These are phyloP conservation scores for Drosophila albomicans DNA, from an alignment of 1,140 invertebrate species.

Conservation along the genomic window DNA sequence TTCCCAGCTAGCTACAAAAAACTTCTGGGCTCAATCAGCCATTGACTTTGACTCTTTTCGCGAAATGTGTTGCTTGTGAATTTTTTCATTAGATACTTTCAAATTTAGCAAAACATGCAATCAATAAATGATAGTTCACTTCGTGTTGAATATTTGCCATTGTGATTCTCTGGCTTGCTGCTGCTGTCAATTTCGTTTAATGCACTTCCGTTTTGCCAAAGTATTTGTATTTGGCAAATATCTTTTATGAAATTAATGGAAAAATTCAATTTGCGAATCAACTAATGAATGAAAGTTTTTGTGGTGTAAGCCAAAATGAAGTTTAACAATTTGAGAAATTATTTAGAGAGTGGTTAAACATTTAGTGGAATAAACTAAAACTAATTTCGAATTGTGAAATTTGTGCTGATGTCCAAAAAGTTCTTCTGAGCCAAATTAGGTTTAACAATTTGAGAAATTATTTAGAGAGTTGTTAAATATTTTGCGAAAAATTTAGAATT, in stretches of 20 bases:
- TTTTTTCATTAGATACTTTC: conserved; percentile 33
- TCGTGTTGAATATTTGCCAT: conserved; percentile 34
- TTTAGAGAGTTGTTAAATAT: too few relatives aligned
- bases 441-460: too few relatives aligned
- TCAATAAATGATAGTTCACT: conserved; percentile 51
- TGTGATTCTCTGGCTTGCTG: conserved; percentile 18
- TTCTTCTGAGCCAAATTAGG: too few relatives aligned
- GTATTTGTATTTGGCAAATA: background rate
- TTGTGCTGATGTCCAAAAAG: too few relatives aligned
- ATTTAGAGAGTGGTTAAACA: too few relatives aligned
- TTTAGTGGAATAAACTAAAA: too few relatives aligned
- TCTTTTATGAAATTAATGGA: background rate
- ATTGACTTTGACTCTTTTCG: conserved; percentile 39
- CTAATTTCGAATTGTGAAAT: too few relatives aligned
- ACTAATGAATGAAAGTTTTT: background rate
- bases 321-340: too few relatives aligned
- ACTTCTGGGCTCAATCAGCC: conserved; percentile 68
- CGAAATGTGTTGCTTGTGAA: background rate
- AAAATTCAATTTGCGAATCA: background rate
- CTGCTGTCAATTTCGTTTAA: conserved; percentile 37
- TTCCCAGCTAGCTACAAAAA: conserved; percentile 57
- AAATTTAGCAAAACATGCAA: conserved; percentile 36
- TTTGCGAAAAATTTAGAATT: too few relatives aligned
- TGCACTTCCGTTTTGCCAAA: conserved; percentile 43
- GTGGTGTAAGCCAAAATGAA: too few relatives aligned